These are phyloP conservation scores for Phyllotreta striolata DNA, from an alignment of 2,888 invertebrate species.

Conservation along the genomic window DNA sequence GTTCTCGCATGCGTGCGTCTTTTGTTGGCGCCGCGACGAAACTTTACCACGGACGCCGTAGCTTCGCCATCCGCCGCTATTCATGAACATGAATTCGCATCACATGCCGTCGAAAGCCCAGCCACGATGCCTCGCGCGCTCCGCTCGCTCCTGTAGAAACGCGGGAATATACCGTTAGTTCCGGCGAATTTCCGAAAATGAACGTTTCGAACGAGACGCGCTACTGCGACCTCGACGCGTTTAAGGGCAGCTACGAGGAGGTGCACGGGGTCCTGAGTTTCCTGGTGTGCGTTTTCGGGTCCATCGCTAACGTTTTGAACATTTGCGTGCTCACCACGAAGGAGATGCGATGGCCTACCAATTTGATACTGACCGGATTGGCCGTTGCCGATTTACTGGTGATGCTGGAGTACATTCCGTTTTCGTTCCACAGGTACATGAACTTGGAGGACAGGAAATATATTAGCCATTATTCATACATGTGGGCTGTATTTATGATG, in stretches of 20 bases:
- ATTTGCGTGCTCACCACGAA: conserved; percentile 87
- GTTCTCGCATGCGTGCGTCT: conserved; percentile 16
- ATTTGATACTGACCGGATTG: conserved; percentile 87
- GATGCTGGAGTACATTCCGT: conserved; percentile 94
- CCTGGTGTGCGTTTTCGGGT: conserved; percentile 88
- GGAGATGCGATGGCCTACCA: conserved; percentile 92
- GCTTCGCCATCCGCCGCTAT: too few species aligned
- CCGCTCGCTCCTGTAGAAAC: neutral
- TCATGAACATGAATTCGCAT: neutral
- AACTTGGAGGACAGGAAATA: conserved; percentile 66
- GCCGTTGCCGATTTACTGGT: conserved; percentile 94
- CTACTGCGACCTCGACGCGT: conserved; percentile 65
- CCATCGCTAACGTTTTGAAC: conserved; percentile 90
- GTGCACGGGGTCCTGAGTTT: conserved; percentile 87
- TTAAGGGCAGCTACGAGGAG: conserved; percentile 72
- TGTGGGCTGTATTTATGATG: conserved; percentile 85
- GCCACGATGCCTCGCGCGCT: neutral
- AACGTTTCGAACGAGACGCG: conserved; percentile 20
- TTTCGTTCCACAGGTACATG: conserved; percentile 81
- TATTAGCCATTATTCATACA: conserved; percentile 70
- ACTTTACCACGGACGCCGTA: neutral
- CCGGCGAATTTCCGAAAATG: conserved; percentile 8
- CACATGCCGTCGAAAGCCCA: conserved; percentile 14
- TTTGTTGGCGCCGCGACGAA: conserved; percentile 13
- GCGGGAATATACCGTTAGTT: conserved; percentile 1